Conservation (phyloP, 2,888 invertebrate species). For the Cylloceria caligata region DNA sequence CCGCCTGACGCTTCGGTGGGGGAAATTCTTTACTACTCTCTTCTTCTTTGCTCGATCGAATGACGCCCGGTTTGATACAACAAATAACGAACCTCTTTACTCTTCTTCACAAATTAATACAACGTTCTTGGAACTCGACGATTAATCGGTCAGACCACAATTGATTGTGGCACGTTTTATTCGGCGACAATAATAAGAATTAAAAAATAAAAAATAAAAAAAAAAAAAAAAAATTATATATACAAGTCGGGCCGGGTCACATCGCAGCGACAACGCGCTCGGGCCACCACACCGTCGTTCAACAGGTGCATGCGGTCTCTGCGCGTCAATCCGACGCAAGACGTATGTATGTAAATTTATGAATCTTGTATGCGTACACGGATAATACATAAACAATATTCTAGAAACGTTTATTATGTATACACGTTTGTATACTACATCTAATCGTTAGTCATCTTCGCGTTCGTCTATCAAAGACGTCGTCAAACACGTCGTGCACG, state of each 20-base stretch:
- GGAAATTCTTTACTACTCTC: conserved; percentile 29
- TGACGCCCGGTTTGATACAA: conserved; percentile 36
- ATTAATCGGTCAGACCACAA: neutral
- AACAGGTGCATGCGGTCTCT: conserved; percentile 75
- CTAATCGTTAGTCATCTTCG: neutral
- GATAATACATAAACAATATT: conserved; percentile 51
- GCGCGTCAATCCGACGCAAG: conserved; percentile 65
- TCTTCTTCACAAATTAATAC: conserved; percentile 8
- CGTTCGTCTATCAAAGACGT: conserved; percentile 1
- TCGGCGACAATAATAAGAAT: neutral
- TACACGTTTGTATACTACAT: conserved; percentile 34
- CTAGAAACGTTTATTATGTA: conserved; percentile 22
- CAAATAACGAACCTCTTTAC: neutral
- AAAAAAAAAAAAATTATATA: conserved; percentile 5
- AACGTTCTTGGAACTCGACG: conserved; percentile 16
- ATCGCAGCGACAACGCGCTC: conserved; percentile 46
- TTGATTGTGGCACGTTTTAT: conserved; percentile 5
- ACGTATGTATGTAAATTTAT: conserved; percentile 73
- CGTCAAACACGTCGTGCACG: neutral
- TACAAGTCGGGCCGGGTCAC: conserved; percentile 60
- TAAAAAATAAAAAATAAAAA: neutral
- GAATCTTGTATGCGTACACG: conserved; percentile 55
- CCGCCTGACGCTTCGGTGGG: conserved; percentile 56
- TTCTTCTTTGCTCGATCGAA: conserved; percentile 30
- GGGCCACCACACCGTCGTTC: conserved; percentile 67